Evolutionary conservation across 2,113 vertebrate genomes (phyloP), one percentile per base, ranked within the genome.

Genomic region (Climacteris rufus): DNA sequence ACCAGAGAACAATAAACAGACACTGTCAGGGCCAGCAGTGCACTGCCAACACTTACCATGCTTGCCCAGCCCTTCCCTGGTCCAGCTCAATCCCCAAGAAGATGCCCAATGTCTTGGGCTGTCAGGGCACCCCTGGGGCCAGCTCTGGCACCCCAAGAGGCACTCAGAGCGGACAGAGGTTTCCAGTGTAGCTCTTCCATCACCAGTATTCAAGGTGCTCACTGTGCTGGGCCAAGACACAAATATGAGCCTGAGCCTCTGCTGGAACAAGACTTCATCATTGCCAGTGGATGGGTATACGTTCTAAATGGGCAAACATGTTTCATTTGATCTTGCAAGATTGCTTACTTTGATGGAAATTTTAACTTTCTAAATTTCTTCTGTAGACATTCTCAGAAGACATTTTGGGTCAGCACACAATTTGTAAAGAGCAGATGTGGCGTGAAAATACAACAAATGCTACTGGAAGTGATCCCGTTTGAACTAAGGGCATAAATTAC

Each of bases 211-310:
- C 30, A 69, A 52, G 5, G 7, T 16, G 5, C 9, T 42, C 1
- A 0, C n/a, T 68, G 27, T 54, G 27, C 18, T 64, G 30, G 57
- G 3, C 6, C 0, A 0, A 54, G 39, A 68, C 8, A 4, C 12
- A 65, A 31, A 20, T 31, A 21, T 13, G 18, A 49, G 9, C 13
- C 69, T 82, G 45, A 85, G 27, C 11, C 40, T 90, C 56, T 76
- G 9, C 20, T 3, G 7, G 23, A 86, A 54, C 10, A 54, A 8
- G 33, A 40, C 20, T 66, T 57, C 0, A 1, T 30, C 23, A 16
- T 15, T 90, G 19, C 13, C 39, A 72, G 8, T 12, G 44, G 18
- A 39, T 28, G 10, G 14, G 11, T 79, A 79, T 83, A 80, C 40
- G 2, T 71, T 76, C 16, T 4, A 68, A 86, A 65, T 28, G 7